phyloP scores from a whole-genome alignment of 1,140 invertebrate genomes.

The Drosophila lowei region DNA sequence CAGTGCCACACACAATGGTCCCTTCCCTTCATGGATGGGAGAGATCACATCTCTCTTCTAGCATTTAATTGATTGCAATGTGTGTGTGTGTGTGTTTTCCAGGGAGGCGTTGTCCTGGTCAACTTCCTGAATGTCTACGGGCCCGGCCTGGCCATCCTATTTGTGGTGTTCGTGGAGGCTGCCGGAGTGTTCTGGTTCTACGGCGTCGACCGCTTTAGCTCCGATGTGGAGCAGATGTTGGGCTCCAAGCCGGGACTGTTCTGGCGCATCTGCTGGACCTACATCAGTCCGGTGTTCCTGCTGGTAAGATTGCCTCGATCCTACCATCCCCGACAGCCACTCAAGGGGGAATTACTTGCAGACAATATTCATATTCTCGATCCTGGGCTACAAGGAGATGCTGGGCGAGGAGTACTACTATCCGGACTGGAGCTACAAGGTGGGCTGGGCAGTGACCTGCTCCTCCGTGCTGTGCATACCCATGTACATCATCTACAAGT shows the following conservation, averaged over 20 bases:
- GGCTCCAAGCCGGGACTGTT: constrained; percentile 93
- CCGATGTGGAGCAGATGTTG: constrained; percentile 95
- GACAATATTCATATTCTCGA: constrained; percentile 96
- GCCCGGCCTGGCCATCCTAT: constrained; percentile 96
- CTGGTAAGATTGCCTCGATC: constrained; percentile 83
- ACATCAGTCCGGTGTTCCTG: constrained; percentile 93
- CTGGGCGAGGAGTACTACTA: constrained; percentile 94
- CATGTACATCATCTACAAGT: constrained; percentile 92
- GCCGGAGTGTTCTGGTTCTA: constrained; percentile 99
- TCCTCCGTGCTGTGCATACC: constrained; percentile 97
- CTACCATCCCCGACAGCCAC: no score
- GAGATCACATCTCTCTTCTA: no score
- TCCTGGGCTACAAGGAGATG: constrained; percentile 94
- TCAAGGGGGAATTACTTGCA: constrained; percentile 70
- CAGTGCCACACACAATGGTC: constrained; percentile 18
- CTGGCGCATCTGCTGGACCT: constrained; percentile 97
- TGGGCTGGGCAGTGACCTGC: constrained; percentile 95
- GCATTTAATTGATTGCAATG: background rate
- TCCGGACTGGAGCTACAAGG: constrained; percentile 93
- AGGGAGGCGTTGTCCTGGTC: constrained; percentile 97
- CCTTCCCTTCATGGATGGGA: background rate
- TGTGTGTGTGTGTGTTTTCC: constrained; percentile 1
- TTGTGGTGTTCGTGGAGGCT: constrained; percentile 98
- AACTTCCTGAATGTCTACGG: constrained; percentile 97
- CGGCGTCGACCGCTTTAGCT: constrained; percentile 93